A percentile compares a stretch with the other conserved stretches of the same genome.
Conservation (phyloP, 1,140 invertebrate genomes). For the Drosophila sturtevanti region DNA sequence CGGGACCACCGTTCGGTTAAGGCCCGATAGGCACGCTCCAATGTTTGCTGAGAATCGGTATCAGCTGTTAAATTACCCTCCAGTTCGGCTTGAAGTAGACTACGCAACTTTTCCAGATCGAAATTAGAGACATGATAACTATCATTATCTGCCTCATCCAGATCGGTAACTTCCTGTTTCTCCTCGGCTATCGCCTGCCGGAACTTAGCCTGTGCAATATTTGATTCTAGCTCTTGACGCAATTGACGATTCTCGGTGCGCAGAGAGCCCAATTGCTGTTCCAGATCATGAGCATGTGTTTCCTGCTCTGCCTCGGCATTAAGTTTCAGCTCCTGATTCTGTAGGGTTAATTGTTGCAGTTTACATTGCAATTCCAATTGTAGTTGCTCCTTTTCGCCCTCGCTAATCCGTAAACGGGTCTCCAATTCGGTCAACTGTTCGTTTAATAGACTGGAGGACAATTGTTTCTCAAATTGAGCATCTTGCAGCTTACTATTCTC, state of each 20-base stretch:
- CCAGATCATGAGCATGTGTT: slow-evolving; percentile 68
- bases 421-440: slow-evolving; percentile 82
- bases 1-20: slow-evolving; percentile 71
- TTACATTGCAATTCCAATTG: slow-evolving; percentile 72
- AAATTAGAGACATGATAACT: slow-evolving; percentile 26
- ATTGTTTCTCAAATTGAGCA: slow-evolving; percentile 84
- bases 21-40: slow-evolving; percentile 80
- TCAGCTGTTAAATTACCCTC: slow-evolving; percentile 49
- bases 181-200: slow-evolving; percentile 75
- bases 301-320: slow-evolving; percentile 74
- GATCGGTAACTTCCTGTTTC: slow-evolving; percentile 73
- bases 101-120: slow-evolving; percentile 77
- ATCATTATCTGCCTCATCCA: slow-evolving; percentile 61
- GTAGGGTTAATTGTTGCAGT: slow-evolving; percentile 63
- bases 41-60: slow-evolving; percentile 52
- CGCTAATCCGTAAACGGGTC: slow-evolving; percentile 63
- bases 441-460: slow-evolving; percentile 83
- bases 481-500: slow-evolving; percentile 74
- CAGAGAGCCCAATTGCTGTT: slow-evolving; percentile 61
- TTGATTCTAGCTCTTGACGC: slow-evolving; percentile 59
- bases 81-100: slow-evolving; percentile 47
- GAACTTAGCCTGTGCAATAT: slow-evolving; percentile 72
- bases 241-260: slow-evolving; percentile 58
- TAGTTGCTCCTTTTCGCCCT: slow-evolving; percentile 69
- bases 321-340: slow-evolving; percentile 73